phyloP scores from a whole-genome alignment of 2,797 vertebrate genomes.

The Xenopus petersii region DNA sequence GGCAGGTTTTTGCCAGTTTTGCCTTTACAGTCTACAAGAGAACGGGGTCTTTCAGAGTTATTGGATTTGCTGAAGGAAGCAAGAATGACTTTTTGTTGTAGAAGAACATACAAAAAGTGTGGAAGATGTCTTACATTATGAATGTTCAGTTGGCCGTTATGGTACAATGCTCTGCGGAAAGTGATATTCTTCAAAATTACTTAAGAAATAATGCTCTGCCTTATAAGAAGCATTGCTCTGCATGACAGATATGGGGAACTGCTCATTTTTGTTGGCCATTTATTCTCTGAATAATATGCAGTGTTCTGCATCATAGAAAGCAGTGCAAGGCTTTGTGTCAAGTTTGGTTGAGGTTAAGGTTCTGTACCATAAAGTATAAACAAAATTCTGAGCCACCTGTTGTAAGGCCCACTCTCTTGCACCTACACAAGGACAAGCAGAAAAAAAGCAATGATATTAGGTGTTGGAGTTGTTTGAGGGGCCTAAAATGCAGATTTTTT shows the following conservation, averaged over 20 bases:
- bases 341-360: no score
- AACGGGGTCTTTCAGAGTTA: background rate
- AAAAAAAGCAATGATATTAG: background rate
- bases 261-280: background rate
- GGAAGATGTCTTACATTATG: background rate
- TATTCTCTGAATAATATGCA: background rate
- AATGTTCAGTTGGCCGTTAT: background rate
- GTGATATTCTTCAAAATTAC: background rate
- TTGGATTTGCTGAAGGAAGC: background rate
- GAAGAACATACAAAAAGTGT: background rate
- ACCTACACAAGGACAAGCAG: background rate
- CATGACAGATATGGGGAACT: background rate
- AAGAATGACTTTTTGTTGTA: background rate
- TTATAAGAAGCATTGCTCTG: background rate
- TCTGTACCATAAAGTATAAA: background rate
- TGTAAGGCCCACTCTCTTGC: background rate
- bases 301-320: background rate
- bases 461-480: background rate
- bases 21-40: background rate
- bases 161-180: background rate
- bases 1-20: constrained; percentile 6
- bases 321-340: background rate
- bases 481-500: no score
- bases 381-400: background rate
- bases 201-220: constrained; percentile 3